Evolutionary conservation across 2,888 invertebrate species (phyloP), one percentile per base, ranked within the genome.

Genomic region (Holacanthella duospinosa): DNA sequence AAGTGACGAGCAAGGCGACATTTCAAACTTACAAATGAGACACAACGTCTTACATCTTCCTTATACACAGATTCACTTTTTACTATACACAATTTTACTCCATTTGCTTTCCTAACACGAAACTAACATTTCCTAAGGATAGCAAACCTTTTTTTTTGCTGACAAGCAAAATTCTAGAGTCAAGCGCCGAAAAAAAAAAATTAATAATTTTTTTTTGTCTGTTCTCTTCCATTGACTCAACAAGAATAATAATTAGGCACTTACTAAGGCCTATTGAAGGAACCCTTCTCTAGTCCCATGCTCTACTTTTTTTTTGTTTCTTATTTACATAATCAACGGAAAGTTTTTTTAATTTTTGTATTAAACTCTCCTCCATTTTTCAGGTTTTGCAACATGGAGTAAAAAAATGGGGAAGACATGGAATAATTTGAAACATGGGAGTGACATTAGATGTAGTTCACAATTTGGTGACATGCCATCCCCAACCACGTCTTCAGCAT

Each of bases 331-430:
- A 36, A 36, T 36, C 36, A 36, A 16, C n/a, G 36, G 16, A 60
- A 43, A 56, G 48, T 55, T 55, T 36, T 48, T 43, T 61, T 56
- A 24, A 26, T 26, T 27, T 36, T 21, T 6, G 16, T 36, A 36
- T 9, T 53, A 9, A 9, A 53, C 55, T 59, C 25, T 19, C 54
- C 21, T 56, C 25, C 16, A 59, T 56, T 55, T 53, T 26, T 12
- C 36, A 73, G 72, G 72, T 28, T 73, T 73, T 64, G 68, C 72
- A 25, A 73, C 72, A 54, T 73, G 72, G 72, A 68, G 70, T 43
- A 70, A 71, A 59, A 73, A 71, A 64, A 73, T 73, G 72, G 72
- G 72, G 12, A 71, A 70, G 62, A 73, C 72, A 6, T 73, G 72
- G 72, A 73, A 68, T 58, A 70, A 68, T 16, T 54, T 73, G 24